These are phyloP conservation scores for Gallinago paraguaiae DNA, from an alignment of 2,113 vertebrate genomes.

Conservation along the genomic window DNA sequence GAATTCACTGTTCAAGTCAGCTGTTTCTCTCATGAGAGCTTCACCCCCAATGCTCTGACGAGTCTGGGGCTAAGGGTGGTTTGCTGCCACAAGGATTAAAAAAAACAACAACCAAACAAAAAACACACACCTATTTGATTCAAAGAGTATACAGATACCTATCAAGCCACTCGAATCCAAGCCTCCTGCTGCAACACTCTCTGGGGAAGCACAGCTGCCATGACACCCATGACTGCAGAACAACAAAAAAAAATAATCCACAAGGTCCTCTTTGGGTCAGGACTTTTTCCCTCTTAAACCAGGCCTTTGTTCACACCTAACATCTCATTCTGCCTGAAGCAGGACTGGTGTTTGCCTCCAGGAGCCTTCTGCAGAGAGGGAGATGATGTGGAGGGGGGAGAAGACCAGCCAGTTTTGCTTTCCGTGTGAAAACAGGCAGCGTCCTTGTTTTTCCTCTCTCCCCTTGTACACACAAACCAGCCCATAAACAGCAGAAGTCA, in stretches of 20 bases:
- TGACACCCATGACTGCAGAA: background rate
- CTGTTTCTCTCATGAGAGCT: constrained; percentile 42
- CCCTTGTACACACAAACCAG: background rate
- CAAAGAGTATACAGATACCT: background rate
- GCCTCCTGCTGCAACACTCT: background rate
- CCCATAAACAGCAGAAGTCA: background rate
- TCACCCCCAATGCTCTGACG: background rate
- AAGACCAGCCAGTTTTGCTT: background rate
- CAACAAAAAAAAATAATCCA: background rate
- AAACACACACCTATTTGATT: background rate
- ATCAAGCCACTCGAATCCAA: background rate
- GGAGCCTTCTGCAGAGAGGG: background rate
- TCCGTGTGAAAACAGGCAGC: background rate
- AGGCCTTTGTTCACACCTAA: background rate
- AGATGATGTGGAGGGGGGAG: background rate
- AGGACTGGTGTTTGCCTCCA: background rate
- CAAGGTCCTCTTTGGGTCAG: background rate
- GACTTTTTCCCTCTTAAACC: background rate
- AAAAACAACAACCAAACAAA: background rate
- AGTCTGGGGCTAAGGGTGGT: background rate
- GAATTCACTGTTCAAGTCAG: constrained; percentile 39
- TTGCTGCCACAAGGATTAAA: background rate
- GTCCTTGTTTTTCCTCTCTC: background rate
- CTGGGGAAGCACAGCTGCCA: background rate
- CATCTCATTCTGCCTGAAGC: background rate